These are phyloP conservation scores for Papilio aristodemus DNA, from an alignment of 1,140 invertebrate species.

Conservation along the genomic window DNA sequence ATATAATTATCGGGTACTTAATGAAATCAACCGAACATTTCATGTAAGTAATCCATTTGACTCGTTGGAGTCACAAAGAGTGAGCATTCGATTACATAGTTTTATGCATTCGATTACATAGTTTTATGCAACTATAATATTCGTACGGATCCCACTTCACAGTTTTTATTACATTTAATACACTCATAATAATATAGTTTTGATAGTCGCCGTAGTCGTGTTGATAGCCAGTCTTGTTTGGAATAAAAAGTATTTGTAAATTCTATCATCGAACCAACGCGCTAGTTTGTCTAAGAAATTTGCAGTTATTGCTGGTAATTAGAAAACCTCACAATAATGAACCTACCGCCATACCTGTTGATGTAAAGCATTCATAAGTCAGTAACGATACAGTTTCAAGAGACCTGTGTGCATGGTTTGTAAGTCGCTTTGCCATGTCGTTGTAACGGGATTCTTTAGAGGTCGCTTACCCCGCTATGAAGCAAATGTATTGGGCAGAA, in stretches of 20 bases:
- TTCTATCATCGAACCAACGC: no score
- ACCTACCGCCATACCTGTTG: not conserved
- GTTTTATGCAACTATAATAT: not conserved
- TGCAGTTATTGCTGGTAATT: no score
- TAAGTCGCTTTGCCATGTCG: not conserved
- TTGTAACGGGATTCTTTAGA: conserved; percentile 8
- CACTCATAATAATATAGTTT: no score
- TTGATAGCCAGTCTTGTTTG: no score
- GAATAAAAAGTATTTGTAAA: no score
- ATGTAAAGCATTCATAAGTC: not conserved
- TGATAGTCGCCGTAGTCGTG: no score
- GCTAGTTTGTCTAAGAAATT: no score
- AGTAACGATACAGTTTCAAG: not conserved
- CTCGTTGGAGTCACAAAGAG: no score
- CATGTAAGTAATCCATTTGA: conserved; percentile 6
- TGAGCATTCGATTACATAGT: not conserved
- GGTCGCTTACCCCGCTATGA: not conserved
- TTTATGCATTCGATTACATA: not conserved
- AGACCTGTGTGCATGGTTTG: not conserved
- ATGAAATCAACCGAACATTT: conserved; percentile 1
- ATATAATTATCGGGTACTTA: not conserved
- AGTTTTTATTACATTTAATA: not conserved
- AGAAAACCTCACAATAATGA: not conserved
- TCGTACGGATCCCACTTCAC: no score
- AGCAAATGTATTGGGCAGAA: not conserved